phyloP scores from a whole-genome alignment of 2,888 invertebrate species.

The Byasa hedistus region DNA sequence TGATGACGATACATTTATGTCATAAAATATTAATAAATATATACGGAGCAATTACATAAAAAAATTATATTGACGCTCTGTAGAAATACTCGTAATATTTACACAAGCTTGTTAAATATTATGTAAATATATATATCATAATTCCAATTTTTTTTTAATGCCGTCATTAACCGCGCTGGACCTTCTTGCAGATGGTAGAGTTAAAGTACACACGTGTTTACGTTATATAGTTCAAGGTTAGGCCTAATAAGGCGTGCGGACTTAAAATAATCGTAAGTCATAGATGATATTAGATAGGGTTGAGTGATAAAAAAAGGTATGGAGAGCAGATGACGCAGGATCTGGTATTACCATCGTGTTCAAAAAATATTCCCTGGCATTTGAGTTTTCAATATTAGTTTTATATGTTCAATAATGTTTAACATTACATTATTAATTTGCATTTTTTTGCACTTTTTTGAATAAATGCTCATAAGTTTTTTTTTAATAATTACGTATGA shows the following conservation, averaged over 20 bases:
- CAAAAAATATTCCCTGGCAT: background rate
- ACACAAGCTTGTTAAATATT: no score
- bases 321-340: conserved; percentile 42
- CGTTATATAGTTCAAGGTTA: conserved; percentile 15
- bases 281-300: conserved; percentile 4
- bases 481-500: no score
- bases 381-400: background rate
- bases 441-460: no score
- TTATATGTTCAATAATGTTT: no score
- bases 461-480: no score
- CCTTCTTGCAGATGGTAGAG: background rate
- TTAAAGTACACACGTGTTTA: conserved; percentile 2
- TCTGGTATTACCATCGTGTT: conserved; percentile 17
- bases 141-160: background rate
- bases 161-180: conserved; percentile 4
- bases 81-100: no score
- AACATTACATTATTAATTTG: no score
- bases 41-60: no score
- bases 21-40: no score
- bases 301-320: conserved; percentile 29
- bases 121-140: no score
- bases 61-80: no score
- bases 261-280: conserved; percentile 6
- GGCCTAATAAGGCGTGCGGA: background rate
- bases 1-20: no score